Evolutionary conservation across 64 coral and sea anemone species (phyloP).

Genomic region (Cladopsammia gracilis): DNA sequence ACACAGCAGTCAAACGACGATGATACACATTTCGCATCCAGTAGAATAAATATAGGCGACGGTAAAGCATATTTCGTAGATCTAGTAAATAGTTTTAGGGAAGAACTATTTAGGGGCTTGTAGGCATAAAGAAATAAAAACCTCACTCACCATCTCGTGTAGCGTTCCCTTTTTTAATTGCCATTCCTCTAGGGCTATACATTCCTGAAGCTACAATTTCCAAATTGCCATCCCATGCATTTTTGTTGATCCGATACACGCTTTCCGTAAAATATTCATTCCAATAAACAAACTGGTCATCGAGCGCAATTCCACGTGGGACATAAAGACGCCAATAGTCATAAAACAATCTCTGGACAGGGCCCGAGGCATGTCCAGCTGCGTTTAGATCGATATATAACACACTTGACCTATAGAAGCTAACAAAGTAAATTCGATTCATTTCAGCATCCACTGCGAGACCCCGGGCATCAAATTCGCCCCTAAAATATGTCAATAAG

Average conservation of each 20-base stretch:
- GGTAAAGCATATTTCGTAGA: background rate
- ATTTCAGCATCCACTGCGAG: slow-evolving; percentile 18
- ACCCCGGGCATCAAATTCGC: background rate
- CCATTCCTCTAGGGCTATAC: background rate
- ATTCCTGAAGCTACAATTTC: background rate
- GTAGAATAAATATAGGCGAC: too few species aligned
- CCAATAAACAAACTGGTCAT: slow-evolving; percentile 27
- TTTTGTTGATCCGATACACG: slow-evolving; percentile 13
- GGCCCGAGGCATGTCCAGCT: too few species aligned
- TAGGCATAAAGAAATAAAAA: background rate
- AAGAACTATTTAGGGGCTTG: background rate
- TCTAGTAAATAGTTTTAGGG: background rate
- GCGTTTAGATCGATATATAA: background rate
- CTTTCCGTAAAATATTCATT: background rate
- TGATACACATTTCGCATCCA: too few species aligned
- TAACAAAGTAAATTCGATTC: slow-evolving; percentile 51
- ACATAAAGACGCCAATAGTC: background rate
- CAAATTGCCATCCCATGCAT: background rate
- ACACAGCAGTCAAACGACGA: too few species aligned
- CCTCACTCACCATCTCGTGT: background rate
- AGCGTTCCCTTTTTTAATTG: background rate
- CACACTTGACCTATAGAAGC: background rate
- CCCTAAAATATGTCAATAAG: background rate
- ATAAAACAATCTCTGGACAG: background rate
- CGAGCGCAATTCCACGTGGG: background rate